Percentiles rank a stretch among this genome's conserved stretches.
These are phyloP conservation scores for Iphiclides podalirius DNA, from an alignment of 2,888 invertebrate species.

Conservation along the genomic window DNA sequence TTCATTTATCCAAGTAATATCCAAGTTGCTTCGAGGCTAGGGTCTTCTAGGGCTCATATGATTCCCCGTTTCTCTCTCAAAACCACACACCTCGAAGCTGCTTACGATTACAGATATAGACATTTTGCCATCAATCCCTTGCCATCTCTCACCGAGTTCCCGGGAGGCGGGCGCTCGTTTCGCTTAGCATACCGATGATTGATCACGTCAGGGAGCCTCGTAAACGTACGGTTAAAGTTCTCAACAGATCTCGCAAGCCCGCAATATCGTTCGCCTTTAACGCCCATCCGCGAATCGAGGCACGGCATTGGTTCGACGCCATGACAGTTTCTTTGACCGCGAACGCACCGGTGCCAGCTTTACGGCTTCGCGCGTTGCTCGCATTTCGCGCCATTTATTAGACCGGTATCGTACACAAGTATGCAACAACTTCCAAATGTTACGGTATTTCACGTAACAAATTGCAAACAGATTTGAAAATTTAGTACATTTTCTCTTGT, in stretches of 20 bases:
- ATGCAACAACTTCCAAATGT: neutral
- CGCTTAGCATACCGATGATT: neutral
- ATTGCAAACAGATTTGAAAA: neutral
- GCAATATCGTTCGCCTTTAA: neutral
- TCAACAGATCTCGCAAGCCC: neutral
- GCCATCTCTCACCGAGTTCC: neutral
- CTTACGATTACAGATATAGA: too few relatives aligned
- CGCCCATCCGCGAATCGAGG: neutral
- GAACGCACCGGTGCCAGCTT: slow-evolving; percentile 2
- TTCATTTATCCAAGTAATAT: too few relatives aligned
- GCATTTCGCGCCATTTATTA: neutral
- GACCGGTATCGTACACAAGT: neutral
- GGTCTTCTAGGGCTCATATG: too few relatives aligned
- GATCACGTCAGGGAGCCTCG: slow-evolving; percentile 4
- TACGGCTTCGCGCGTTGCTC: slow-evolving; percentile 8
- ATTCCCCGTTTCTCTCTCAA: too few relatives aligned
- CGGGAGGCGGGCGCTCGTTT: neutral
- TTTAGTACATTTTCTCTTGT: too few relatives aligned
- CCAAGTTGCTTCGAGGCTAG: too few relatives aligned
- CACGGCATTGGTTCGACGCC: slow-evolving; percentile 10
- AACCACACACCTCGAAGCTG: too few relatives aligned
- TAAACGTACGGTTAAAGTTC: neutral
- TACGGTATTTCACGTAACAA: neutral
- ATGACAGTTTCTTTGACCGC: slow-evolving; percentile 17
- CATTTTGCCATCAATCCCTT: neutral